A percentile compares a stretch with the other conserved stretches of the same genome.
Conservation (phyloP, 2,888 invertebrate genomes). For the Mallateleia sp. region DNA sequence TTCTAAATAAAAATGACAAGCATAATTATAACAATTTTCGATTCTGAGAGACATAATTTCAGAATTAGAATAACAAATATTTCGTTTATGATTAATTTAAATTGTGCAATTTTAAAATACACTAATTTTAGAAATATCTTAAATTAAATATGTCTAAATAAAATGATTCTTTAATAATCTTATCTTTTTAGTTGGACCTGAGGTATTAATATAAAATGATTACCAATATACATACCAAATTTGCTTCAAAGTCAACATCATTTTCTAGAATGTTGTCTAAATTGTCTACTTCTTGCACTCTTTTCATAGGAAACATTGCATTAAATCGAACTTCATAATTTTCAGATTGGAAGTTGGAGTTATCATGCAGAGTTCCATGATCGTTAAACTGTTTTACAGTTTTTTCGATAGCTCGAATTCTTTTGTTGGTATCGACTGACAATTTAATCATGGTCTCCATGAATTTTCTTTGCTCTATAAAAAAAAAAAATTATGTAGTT, state of each 20-base stretch:
- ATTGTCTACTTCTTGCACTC: conserved; percentile 3
- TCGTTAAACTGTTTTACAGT: background rate
- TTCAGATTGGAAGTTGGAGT: background rate
- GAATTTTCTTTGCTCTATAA: background rate
- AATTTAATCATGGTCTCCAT: background rate
- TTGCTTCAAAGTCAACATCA: conserved; percentile 6
- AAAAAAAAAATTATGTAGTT: background rate
- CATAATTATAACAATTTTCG: background rate
- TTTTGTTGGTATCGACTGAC: background rate
- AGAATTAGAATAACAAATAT: background rate
- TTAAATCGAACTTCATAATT: conserved; percentile 25
- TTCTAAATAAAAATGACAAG: background rate
- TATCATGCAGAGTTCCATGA: background rate
- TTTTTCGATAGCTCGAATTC: conserved; percentile 6
- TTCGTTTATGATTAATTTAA: background rate
- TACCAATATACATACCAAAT: conserved; percentile 20
- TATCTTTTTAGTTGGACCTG: background rate
- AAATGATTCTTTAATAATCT: background rate
- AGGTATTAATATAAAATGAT: background rate
- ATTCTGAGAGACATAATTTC: background rate
- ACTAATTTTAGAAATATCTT: background rate
- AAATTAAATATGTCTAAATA: background rate
- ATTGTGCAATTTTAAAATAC: background rate
- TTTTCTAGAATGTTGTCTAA: conserved; percentile 18
- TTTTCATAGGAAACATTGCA: conserved; percentile 13